Base-by-base conservation (phyloP, 2,888 invertebrate species). In the Liopterus haemorrhoidalis region DNA sequence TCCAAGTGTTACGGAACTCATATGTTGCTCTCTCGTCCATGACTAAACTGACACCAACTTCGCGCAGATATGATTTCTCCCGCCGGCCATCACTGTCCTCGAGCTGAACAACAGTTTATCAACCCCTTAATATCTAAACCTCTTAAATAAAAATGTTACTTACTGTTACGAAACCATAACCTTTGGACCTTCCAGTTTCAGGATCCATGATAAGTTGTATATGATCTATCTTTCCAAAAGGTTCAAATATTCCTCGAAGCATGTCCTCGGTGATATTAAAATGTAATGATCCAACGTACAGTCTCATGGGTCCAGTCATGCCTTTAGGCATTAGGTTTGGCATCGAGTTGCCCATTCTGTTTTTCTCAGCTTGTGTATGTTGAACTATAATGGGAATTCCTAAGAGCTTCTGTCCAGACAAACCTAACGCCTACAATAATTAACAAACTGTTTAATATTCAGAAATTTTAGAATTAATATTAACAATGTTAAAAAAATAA, bases 201-300 rank as follows among this genome's bases (percentile, higher is more conserved):
- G 89, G 87, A 69, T 97, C 96, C 75, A 89, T 90, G 67, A 96
- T 92, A 22, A 99, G 72, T 67, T 96, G 94, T 59, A 95, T 92
- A 54, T 84, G 85, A 64, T 94, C 93, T 57, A 94, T 93, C 72
- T 93, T 93, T 28, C 97, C 97, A 70, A 97, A 97, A 1, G 96
- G 96, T 68, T 99, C 97, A 71, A 99, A 99, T 55, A 99, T 97
- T 18, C 95, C 95, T 45, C 88, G 73, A 44, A 99, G 72, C 99
- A 99, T 99, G 53, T 97, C 97, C 71, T 99, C 97, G 5, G 93
- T 95, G 54, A 99, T 97, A 67, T 97, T 96, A 64, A 95, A 96
- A 70, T 99, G 97, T 43, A 99, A 71, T 12, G 96, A 96, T 20
- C 97, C 97, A 42, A 99, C 95, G 70, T 97, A 97, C 5, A 99